Conservation (phyloP, 2,797 vertebrate genomes). For the Cheirogaleus major region DNA sequence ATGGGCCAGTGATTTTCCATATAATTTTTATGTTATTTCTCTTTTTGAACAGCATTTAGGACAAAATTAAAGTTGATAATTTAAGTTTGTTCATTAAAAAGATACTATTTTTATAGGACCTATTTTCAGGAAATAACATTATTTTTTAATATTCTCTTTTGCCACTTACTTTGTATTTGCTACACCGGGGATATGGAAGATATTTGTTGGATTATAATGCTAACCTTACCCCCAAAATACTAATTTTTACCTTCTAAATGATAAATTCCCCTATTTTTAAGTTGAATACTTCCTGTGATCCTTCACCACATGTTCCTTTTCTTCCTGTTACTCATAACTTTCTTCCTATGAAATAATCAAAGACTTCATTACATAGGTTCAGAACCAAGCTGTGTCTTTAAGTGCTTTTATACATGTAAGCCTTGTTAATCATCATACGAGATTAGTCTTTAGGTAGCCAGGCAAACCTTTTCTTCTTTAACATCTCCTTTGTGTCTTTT, state of each 20-base stretch:
- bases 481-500: not conserved
- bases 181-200: not conserved
- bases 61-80: conserved; percentile 29
- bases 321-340: not conserved
- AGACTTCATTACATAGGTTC: not conserved
- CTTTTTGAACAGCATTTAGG: not conserved
- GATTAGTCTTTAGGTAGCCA: not conserved
- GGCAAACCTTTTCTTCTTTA: not conserved
- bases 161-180: not conserved
- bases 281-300: not conserved
- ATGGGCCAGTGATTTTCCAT: not conserved
- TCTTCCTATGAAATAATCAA: not conserved
- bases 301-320: not conserved
- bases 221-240: not conserved
- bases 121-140: not conserved
- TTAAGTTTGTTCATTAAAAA: conserved; percentile 7
- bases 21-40: conserved; percentile 5
- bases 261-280: not conserved
- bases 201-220: conserved; percentile 10
- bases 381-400: not conserved
- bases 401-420: not conserved
- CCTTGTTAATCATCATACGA: not conserved
- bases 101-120: not conserved
- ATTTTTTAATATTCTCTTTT: not conserved
- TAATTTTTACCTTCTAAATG: conserved; percentile 36